Evolutionary conservation across 2,888 invertebrate species (phyloP).

Genomic region (Macaria liturata): DNA sequence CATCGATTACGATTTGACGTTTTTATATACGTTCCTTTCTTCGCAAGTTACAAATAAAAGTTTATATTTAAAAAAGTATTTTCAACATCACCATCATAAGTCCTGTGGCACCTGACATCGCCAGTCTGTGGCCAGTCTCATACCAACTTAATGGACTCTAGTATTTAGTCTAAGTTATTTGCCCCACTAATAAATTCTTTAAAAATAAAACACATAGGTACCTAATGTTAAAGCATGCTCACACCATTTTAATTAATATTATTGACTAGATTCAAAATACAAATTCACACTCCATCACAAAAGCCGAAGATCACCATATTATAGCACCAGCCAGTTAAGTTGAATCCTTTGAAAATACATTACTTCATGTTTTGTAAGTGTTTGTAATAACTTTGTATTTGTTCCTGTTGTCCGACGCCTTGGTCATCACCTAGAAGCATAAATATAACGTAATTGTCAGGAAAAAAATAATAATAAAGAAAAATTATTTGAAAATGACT

Average conservation of each 20-base stretch:
- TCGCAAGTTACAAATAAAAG: too few species aligned
- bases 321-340: conserved; percentile 1
- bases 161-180: background rate
- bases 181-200: background rate
- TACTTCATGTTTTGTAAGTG: conserved; percentile 53
- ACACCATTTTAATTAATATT: conserved; percentile 15
- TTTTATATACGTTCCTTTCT: conserved; percentile 17
- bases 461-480: too few species aligned
- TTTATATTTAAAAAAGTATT: too few species aligned
- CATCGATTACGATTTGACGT: conserved; percentile 6
- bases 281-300: conserved; percentile 1
- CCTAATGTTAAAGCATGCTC: conserved; percentile 14
- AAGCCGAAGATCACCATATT: background rate
- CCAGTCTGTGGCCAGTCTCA: too few species aligned
- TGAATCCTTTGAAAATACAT: background rate
- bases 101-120: too few species aligned
- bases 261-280: conserved; percentile 22
- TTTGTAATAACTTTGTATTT: conserved; percentile 51
- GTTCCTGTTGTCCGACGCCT: conserved; percentile 39
- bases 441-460: too few species aligned
- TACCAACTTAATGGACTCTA: too few species aligned
- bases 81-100: too few species aligned
- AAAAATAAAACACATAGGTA: too few species aligned
- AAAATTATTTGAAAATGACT: too few species aligned
- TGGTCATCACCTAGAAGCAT: conserved; percentile 46